Base-by-base conservation (phyloP, 2,888 invertebrate genomes). In the Heteromurus nitidus region DNA sequence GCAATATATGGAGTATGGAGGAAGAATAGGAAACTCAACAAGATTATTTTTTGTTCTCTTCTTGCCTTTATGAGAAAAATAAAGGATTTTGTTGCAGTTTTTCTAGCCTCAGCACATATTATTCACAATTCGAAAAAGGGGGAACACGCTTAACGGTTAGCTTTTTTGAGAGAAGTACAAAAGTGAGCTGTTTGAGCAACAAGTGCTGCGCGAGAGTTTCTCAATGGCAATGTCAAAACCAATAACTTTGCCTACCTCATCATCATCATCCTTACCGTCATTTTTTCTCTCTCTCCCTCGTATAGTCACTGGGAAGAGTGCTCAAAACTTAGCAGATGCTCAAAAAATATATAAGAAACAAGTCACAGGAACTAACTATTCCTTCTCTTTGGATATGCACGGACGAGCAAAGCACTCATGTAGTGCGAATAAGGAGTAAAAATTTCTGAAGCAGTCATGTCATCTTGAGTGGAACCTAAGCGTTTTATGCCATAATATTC, bases 361-460 rank as follows among this genome's bases (percentile, higher is more conserved):
- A 79, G 70, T 79, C 79, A 70, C 62, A 79, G 79, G 79, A 79
- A 79, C 70, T 79, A 79, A 79, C 79, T 70, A 79, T 70, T 79
- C 44, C 70, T 31, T 79, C 79, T 79, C 70, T 79, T 79, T 79
- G 28, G 79, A 70, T 64, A 79, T 79, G 79, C 79, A 79, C 79
- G 79, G 79, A 79, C 70, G 79, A 79, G 79, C 79, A 79, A 79
- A 50, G 69, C 79, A 70, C 70, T 79, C 79, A 60, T 50, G 64
- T 79, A 79, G 50, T 47, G 68, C 55, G 24, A 3, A 58, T n/a
- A 42, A 74, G 64, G 31, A 64, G 53, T 24, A 24, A 36, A 64
- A 64, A 42, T 31, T 58, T n/a, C n/a, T 58, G 58, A 58, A 13
- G 11, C 11, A 18, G 30, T 62, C 62, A 30, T 62, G 30, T 62